These are phyloP conservation scores for Yponomeuta plumbellus DNA, from an alignment of 2,888 invertebrate genomes.

Conservation along the genomic window DNA sequence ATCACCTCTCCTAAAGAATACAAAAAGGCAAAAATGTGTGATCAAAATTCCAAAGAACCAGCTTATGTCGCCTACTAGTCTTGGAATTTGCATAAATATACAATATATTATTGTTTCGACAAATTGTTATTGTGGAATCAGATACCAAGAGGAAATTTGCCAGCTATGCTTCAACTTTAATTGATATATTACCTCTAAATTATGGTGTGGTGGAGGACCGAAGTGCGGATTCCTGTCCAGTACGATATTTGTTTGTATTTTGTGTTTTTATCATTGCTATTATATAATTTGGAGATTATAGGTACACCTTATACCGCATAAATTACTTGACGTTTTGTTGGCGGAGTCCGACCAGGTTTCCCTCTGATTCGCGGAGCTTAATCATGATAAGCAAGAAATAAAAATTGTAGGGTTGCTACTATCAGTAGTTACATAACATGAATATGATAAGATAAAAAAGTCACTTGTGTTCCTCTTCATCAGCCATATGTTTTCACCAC, in stretches of 20 bases:
- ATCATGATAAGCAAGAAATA: no score
- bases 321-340: no score
- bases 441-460: no score
- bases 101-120: slow-evolving; percentile 67
- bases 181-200: slow-evolving; percentile 33
- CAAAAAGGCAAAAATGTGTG: slow-evolving; percentile 57
- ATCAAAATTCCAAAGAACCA: slow-evolving; percentile 67
- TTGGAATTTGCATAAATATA: slow-evolving; percentile 56
- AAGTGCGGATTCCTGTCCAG: background rate
- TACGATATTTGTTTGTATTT: background rate
- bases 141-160: slow-evolving; percentile 46
- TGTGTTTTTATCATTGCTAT: no score
- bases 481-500: no score
- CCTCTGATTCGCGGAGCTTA: no score
- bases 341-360: no score
- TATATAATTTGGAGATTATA: no score
- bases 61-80: slow-evolving; percentile 57
- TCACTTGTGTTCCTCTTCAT: no score
- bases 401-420: no score
- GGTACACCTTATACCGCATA: no score
- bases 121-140: slow-evolving; percentile 60
- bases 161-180: slow-evolving; percentile 51
- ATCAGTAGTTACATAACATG: no score
- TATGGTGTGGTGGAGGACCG: background rate
- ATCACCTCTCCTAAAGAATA: slow-evolving; percentile 8